Conservation (phyloP, 2,888 invertebrate species). For the Pristionchus exspectatus region DNA sequence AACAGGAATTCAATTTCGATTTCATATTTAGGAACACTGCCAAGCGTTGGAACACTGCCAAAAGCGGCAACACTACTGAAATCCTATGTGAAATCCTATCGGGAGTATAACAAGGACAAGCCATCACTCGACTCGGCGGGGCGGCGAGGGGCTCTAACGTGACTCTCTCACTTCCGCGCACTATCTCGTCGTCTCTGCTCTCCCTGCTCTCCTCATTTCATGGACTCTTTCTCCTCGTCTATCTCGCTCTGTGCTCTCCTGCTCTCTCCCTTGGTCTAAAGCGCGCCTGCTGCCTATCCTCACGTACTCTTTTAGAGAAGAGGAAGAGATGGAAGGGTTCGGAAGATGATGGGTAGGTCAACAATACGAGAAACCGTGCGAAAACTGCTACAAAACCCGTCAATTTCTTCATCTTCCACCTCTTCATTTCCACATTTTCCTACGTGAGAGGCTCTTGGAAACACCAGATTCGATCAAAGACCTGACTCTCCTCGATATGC, state of each 20-base stretch:
- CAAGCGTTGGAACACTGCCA: background rate
- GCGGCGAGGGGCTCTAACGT: conserved; percentile 11
- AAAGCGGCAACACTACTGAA: background rate
- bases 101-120: conserved; percentile 26
- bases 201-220: background rate
- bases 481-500: background rate
- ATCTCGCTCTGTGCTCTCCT: background rate
- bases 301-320: conserved; percentile 41
- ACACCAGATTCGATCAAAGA: background rate
- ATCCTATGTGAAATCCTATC: background rate
- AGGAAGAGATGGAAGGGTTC: conserved; percentile 1
- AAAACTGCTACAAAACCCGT: background rate
- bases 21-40: background rate
- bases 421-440: background rate
- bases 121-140: conserved; percentile 5
- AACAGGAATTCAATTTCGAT: background rate
- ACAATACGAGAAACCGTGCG: background rate
- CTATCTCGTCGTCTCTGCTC: conserved; percentile 31
- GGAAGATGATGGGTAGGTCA: background rate
- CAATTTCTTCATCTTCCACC: background rate
- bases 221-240: conserved; percentile 6
- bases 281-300: conserved; percentile 35
- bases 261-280: background rate
- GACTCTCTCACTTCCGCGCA: conserved; percentile 3
- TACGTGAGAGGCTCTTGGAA: background rate